Conservation (phyloP, 37 sponge, comb jelly and placozoan genomes). For the Haliclona indistincta region DNA sequence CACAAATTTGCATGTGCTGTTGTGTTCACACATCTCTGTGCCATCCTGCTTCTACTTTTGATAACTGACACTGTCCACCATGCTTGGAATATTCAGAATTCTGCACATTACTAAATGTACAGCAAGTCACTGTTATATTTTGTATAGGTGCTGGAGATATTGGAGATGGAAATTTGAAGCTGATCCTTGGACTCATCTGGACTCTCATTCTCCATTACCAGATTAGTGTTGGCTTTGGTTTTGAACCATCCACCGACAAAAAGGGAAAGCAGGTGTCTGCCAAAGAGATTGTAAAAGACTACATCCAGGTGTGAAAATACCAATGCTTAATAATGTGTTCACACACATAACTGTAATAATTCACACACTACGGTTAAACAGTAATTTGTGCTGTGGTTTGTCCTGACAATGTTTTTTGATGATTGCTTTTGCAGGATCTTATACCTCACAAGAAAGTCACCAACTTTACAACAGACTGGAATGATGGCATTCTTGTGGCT, state of each 20-base stretch:
- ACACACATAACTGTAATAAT: no score
- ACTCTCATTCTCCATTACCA: conserved; percentile 90
- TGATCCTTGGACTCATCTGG: conserved; percentile 88
- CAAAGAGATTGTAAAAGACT: conserved; percentile 75
- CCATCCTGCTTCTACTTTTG: no score
- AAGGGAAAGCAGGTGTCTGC: conserved; percentile 37
- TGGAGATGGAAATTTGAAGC: conserved; percentile 73
- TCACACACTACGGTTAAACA: no score
- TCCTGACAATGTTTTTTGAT: no score
- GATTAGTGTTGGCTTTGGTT: conserved; percentile 56
- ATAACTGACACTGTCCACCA: no score
- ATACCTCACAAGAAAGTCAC: conserved; percentile 17
- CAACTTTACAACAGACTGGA: conserved; percentile 85
- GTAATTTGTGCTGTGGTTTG: no score
- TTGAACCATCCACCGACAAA: background rate
- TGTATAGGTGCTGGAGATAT: conserved; percentile 55
- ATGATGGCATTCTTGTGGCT: conserved; percentile 71
- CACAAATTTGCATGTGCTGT: no score
- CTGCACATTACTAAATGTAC: no score
- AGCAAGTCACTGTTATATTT: no score
- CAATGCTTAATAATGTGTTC: no score
- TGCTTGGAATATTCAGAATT: no score
- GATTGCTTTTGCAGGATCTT: background rate
- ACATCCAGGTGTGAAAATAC: conserved; percentile 75
- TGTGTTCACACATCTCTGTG: no score